Conservation (phyloP, 2,888 invertebrate species). For the Mimas tiliae region DNA sequence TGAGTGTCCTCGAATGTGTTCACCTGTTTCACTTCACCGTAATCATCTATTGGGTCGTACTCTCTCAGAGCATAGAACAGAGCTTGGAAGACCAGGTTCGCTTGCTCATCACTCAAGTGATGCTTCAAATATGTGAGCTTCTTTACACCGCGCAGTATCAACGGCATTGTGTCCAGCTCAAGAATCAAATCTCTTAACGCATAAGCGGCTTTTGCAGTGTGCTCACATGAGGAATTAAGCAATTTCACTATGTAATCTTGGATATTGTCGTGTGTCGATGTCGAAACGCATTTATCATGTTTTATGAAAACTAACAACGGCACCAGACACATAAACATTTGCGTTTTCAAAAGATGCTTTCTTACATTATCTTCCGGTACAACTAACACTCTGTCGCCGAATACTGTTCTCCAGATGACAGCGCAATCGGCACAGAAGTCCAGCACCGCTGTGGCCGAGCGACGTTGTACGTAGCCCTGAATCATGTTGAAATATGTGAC, state of each 20-base stretch:
- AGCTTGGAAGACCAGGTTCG: conserved; percentile 86
- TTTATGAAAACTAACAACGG: conserved; percentile 82
- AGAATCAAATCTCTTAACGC: conserved; percentile 82
- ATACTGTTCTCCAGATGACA: conserved; percentile 59
- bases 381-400: conserved; percentile 49
- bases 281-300: conserved; percentile 42
- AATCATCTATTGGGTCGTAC: conserved; percentile 64
- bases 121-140: conserved; percentile 84
- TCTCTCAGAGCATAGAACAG: conserved; percentile 86
- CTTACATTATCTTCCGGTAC: conserved; percentile 45
- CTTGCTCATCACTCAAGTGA: conserved; percentile 85
- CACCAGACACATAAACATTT: conserved; percentile 86
- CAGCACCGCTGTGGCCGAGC: conserved; percentile 56
- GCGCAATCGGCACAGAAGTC: conserved; percentile 68
- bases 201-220: conserved; percentile 86
- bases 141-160: conserved; percentile 82
- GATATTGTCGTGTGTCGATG: conserved; percentile 76
- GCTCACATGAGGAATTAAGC: conserved; percentile 86
- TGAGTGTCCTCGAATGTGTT: conserved; percentile 57
- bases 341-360: conserved; percentile 80
- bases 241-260: conserved; percentile 86
- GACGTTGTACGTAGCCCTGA: conserved; percentile 56
- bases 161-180: conserved; percentile 68
- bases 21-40: conserved; percentile 48
- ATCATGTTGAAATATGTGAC: conserved; percentile 66